Evolutionary conservation across 2,797 vertebrate genomes (phyloP).

Genomic region (Esox lucius): DNA sequence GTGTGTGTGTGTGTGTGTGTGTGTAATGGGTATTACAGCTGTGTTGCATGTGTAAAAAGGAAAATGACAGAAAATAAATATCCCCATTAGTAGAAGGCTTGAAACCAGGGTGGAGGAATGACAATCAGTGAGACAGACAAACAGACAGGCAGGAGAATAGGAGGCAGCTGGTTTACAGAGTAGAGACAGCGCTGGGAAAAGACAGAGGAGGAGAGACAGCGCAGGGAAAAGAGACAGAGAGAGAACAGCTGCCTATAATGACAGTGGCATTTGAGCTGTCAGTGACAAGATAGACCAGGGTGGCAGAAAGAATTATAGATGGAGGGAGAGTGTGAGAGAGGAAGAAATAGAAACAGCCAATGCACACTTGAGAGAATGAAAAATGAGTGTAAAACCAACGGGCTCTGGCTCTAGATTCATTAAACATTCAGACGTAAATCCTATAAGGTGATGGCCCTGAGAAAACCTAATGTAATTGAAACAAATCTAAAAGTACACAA

Average conservation of each 20-base stretch:
- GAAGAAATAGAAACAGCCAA: not conserved
- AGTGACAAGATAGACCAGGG: not conserved
- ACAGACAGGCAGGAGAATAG: too few relatives aligned
- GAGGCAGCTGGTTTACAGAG: constrained; percentile 32
- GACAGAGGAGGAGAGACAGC: not conserved
- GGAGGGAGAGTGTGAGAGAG: too few relatives aligned
- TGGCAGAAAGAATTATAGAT: constrained; percentile 3
- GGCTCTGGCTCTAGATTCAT: too few relatives aligned
- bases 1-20: not conserved
- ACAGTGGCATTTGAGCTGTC: constrained; percentile 5
- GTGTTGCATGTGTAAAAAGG: not conserved
- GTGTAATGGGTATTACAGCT: not conserved
- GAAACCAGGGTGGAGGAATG: constrained; percentile 41
- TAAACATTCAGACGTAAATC: too few relatives aligned
- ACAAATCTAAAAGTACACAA: too few relatives aligned
- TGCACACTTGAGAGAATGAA: not conserved
- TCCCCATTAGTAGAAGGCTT: constrained; percentile 45
- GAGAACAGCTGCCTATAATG: constrained; percentile 43
- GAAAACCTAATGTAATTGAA: too few relatives aligned
- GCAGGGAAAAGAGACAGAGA: not conserved
- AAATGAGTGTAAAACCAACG: too few relatives aligned
- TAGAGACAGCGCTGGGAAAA: not conserved
- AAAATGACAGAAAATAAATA: constrained; percentile 62
- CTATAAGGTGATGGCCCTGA: too few relatives aligned
- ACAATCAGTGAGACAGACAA: too few relatives aligned